Evolutionary conservation across 2,888 invertebrate genomes (phyloP), one percentile per base, ranked within the genome.

Genomic region (Zygothrica quintamaculata): DNA sequence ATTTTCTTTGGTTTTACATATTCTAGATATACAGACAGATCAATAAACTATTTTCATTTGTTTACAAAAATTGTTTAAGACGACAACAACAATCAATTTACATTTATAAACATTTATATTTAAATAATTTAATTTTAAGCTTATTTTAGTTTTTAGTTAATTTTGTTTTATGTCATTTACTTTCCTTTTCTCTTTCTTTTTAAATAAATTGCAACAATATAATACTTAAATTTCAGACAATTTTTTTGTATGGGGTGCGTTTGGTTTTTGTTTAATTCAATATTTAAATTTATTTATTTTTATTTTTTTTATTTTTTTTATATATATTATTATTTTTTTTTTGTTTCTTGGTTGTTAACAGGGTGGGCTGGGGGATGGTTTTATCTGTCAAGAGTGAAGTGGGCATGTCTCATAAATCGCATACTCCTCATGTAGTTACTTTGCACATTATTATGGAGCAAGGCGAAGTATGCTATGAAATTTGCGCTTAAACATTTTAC

Each of bases 141-240:
- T 9, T 18, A 13, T 37, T 22, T 12, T 16, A n/a, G n/a, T n/a
- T n/a, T n/a, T n/a, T n/a, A n/a, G n/a, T n/a, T n/a, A n/a, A n/a
- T n/a, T n/a, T 12, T 6, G 26, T 26, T 26, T 26, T 26, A 6
- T 26, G 26, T 26, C 7, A 22, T 47, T 13, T 33, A 3, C 12
- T 25, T 47, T 25, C 3, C 8, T 33, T 3, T 42, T 36, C 1
- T 4, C 34, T 7, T 47, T 9, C 13, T 43, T 33, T 53, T 52
- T 52, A 57, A 61, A 60, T 57, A 57, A 71, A 52, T 60, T 64
- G 39, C 55, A 65, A 75, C 55, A 55, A 65, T 75, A 61, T 71
- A 75, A 75, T 71, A 71, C 71, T 71, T 62, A 34, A 53, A 43
- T 58, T 74, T 71, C 70, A 80, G 69, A 78, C 57, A 72, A 64